Percentiles rank a stretch among this genome's conserved stretches.
These are phyloP conservation scores for Heliornis fulica DNA, from an alignment of 2,113 vertebrate species.

Conservation along the genomic window DNA sequence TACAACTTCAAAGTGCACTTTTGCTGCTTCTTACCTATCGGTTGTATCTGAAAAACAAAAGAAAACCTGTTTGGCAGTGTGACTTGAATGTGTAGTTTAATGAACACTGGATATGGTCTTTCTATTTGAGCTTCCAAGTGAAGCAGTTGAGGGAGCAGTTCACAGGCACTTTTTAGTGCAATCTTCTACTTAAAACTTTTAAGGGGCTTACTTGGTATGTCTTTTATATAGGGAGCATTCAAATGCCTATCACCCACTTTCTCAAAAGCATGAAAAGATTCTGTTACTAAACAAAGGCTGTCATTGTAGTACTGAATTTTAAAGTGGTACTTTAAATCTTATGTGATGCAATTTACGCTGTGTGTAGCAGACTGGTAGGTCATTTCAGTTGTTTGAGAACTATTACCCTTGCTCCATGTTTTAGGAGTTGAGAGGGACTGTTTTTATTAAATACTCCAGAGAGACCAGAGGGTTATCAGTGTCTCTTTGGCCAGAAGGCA, in stretches of 20 bases:
- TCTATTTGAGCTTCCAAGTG: background rate
- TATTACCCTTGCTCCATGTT: background rate
- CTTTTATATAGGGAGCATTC: background rate
- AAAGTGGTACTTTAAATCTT: background rate
- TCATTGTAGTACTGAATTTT: background rate
- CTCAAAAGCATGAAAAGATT: background rate
- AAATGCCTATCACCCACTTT: background rate
- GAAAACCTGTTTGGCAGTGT: background rate
- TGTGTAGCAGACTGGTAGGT: background rate
- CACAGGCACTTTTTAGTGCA: background rate
- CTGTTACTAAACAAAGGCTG: background rate
- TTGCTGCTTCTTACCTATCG: background rate
- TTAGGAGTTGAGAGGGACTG: background rate
- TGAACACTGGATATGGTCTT: background rate
- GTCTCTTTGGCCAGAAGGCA: background rate
- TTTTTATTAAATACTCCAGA: background rate
- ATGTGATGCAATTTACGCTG: background rate
- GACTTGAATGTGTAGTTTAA: background rate
- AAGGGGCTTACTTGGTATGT: background rate
- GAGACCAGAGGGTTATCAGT: background rate
- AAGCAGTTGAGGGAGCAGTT: background rate
- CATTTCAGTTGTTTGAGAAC: background rate
- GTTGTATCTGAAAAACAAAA: background rate
- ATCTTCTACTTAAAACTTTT: background rate
- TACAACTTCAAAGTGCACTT: background rate